Conservation (phyloP, 2,888 invertebrate genomes). For the Melieria omissa region DNA sequence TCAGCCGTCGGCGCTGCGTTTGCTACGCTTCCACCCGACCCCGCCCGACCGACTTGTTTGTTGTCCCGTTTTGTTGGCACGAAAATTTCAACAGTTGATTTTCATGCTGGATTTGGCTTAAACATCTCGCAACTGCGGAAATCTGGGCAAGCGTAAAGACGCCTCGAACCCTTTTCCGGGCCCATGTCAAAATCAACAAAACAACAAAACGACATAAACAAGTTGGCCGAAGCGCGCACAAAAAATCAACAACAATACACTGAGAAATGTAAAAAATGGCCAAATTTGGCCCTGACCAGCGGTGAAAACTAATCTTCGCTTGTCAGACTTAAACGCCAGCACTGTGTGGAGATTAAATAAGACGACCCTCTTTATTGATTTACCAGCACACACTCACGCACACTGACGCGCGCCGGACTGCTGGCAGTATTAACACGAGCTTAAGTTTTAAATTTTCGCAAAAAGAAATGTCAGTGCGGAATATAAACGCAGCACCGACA, state of each 20-base stretch:
- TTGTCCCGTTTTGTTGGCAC: background rate
- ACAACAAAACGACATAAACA: background rate
- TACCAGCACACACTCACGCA: no score
- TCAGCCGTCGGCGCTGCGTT: no score
- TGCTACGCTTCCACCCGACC: background rate
- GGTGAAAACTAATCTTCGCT: background rate
- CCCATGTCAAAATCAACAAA: background rate
- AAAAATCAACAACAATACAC: no score
- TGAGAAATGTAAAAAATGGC: no score
- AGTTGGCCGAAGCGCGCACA: no score
- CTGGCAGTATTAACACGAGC: no score
- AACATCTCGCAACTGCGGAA: background rate
- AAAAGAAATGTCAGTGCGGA: no score
- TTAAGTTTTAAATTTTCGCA: no score
- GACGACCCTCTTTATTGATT: background rate
- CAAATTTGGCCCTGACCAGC: no score
- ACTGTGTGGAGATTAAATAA: background rate
- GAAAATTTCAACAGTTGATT: background rate
- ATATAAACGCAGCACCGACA: no score
- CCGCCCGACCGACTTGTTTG: background rate
- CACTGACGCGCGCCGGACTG: no score
- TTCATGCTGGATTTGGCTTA: slow-evolving; percentile 1
- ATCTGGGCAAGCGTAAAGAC: background rate
- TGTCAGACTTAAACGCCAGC: background rate
- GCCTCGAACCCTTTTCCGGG: background rate